Conservation (phyloP, 2,797 vertebrate species). For the Acanthurus lineatus region DNA sequence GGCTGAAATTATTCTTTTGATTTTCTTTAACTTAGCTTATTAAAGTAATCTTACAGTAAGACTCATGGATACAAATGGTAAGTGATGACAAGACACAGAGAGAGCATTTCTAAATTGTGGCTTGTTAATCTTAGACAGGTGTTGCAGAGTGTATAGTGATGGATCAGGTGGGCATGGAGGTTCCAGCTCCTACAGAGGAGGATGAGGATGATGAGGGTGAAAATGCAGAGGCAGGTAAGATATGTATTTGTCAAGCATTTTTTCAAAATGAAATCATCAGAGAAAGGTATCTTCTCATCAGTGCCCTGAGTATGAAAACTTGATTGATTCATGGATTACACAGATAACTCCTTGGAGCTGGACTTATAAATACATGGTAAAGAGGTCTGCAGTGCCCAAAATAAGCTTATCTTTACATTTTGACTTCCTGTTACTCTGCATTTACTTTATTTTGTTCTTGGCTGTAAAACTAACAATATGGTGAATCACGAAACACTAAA, state of each 20-base stretch:
- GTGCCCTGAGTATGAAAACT: not conserved
- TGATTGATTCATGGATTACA: not conserved
- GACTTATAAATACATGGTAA: not conserved
- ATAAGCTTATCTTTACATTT: not conserved
- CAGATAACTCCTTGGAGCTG: not conserved
- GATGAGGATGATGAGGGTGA: slow-evolving; percentile 76
- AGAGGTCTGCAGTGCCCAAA: not conserved
- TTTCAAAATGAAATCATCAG: not conserved
- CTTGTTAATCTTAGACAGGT: slow-evolving; percentile 57
- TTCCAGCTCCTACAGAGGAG: slow-evolving; percentile 60
- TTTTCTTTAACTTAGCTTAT: not conserved
- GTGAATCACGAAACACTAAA: not conserved
- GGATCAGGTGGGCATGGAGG: slow-evolving; percentile 72
- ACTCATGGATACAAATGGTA: not conserved
- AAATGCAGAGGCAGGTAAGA: slow-evolving; percentile 77
- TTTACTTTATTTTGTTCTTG: not conserved
- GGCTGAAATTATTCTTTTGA: not conserved
- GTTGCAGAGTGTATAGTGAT: slow-evolving; percentile 80
- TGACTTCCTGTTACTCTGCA: not conserved
- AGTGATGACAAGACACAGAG: not conserved
- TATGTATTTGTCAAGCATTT: not conserved
- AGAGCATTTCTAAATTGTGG: not conserved
- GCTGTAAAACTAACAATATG: not conserved
- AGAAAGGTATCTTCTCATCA: no score
- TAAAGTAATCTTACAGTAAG: not conserved